Conservation (phyloP, 1,140 invertebrate genomes). For the Diorhabda carinulata region DNA sequence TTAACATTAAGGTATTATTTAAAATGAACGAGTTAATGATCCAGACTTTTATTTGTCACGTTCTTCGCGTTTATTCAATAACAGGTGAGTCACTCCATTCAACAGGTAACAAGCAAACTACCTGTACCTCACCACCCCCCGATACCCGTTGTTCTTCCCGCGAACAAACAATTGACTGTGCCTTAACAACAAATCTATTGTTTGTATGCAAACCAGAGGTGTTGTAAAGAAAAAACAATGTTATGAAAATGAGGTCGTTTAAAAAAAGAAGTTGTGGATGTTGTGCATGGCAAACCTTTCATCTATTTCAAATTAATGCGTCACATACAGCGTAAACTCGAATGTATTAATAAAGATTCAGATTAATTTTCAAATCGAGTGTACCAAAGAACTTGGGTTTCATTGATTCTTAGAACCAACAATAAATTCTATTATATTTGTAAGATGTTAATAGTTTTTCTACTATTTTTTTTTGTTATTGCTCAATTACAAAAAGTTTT, state of each 20-base stretch:
- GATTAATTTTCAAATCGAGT: too few relatives aligned
- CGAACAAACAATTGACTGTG: not conserved
- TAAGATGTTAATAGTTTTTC: too few relatives aligned
- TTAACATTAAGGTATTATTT: too few relatives aligned
- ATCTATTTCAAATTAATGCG: not conserved
- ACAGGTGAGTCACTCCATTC: slow-evolving; percentile 1
- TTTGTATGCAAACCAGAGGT: not conserved
- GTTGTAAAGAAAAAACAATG: not conserved
- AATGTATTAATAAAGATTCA: too few relatives aligned
- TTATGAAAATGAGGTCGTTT: not conserved
- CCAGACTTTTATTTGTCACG: not conserved
- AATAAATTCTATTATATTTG: too few relatives aligned
- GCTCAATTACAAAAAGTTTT: too few relatives aligned
- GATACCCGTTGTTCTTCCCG: not conserved
- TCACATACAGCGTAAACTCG: not conserved
- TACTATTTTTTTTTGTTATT: too few relatives aligned
- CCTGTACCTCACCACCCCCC: not conserved
- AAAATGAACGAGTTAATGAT: not conserved
- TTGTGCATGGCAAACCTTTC: not conserved
- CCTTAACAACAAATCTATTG: not conserved
- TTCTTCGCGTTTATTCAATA: not conserved
- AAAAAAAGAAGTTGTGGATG: not conserved
- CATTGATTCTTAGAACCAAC: too few relatives aligned
- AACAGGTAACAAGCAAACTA: slow-evolving; percentile 1
- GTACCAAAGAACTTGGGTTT: too few relatives aligned